A percentile compares a stretch with the other conserved stretches of the same genome.
phyloP scores from a whole-genome alignment of 1,140 invertebrate genomes.

The Zaprionus camerounensis region DNA sequence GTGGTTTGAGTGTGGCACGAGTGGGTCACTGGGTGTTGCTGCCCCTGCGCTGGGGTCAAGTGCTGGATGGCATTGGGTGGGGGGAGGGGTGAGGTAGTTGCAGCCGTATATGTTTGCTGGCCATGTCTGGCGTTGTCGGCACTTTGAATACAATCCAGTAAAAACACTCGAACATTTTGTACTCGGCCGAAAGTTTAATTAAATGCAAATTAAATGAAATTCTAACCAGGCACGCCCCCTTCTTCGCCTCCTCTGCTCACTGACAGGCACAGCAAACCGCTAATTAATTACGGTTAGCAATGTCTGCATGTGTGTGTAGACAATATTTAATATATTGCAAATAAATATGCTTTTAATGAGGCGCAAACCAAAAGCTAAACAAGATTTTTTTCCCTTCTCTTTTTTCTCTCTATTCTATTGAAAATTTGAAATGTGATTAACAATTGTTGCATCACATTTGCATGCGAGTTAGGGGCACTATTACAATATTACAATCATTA shows the following conservation, averaged over 20 bases:
- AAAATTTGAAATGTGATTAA: not conserved
- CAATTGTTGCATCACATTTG: not conserved
- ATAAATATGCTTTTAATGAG: conserved; percentile 33
- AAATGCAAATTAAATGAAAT: conserved; percentile 45
- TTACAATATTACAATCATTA: not conserved
- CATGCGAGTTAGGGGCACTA: not conserved
- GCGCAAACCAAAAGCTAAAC: conserved; percentile 21
- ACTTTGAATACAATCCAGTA: conserved; percentile 41
- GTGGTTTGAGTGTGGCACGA: not conserved
- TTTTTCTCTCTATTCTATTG: not conserved
- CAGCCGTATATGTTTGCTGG: too few relatives aligned
- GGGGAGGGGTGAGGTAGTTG: too few relatives aligned
- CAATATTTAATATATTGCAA: not conserved
- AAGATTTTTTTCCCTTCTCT: conserved; percentile 3
- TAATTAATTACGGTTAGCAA: conserved; percentile 42
- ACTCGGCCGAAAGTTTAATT: conserved; percentile 44
- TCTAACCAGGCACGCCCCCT: not conserved
- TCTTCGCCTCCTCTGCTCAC: not conserved
- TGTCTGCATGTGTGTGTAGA: not conserved
- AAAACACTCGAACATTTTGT: conserved; percentile 16
- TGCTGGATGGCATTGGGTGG: not conserved
- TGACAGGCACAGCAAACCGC: conserved; percentile 2
- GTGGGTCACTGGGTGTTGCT: not conserved
- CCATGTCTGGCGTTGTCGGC: conserved; percentile 11
- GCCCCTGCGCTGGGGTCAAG: not conserved